Evolutionary conservation across 1,140 invertebrate genomes (phyloP).

Genomic region (Delia radicum): DNA sequence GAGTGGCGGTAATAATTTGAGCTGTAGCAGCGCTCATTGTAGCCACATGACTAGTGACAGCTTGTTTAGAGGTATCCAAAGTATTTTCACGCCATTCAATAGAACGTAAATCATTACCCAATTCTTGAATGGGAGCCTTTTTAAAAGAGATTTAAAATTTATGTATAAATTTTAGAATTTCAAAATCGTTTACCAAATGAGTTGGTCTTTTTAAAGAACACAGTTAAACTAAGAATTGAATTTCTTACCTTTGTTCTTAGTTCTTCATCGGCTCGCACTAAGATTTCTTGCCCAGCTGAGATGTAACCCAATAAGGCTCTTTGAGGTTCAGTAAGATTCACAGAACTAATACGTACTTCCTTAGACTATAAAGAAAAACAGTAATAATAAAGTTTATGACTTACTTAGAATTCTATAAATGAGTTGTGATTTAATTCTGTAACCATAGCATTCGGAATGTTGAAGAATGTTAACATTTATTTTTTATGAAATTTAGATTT

Average conservation of each 20-base stretch:
- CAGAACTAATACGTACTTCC: slow-evolving; percentile 80
- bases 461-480: too few relatives aligned
- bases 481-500: too few relatives aligned
- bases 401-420: too few relatives aligned
- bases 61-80: slow-evolving; percentile 94
- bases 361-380: slow-evolving; percentile 65
- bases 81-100: slow-evolving; percentile 92
- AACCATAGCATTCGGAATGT: too few relatives aligned
- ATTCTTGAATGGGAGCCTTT: slow-evolving; percentile 72
- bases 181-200: not conserved
- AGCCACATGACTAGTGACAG: slow-evolving; percentile 93
- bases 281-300: slow-evolving; percentile 79
- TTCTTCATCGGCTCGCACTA: slow-evolving; percentile 81
- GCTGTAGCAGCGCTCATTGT: slow-evolving; percentile 99
- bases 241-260: slow-evolving; percentile 63
- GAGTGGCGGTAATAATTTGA: slow-evolving; percentile 83
- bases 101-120: slow-evolving; percentile 82
- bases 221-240: not conserved
- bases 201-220: not conserved
- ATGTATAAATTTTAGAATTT: not conserved
- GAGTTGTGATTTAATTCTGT: too few relatives aligned
- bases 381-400: too few relatives aligned
- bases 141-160: not conserved
- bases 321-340: slow-evolving; percentile 83
- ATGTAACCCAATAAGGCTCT: slow-evolving; percentile 89